Evolutionary conservation across 1,140 invertebrate species (phyloP), one percentile per base, ranked within the genome.

Genomic region (Sitobion miscanthi): DNA sequence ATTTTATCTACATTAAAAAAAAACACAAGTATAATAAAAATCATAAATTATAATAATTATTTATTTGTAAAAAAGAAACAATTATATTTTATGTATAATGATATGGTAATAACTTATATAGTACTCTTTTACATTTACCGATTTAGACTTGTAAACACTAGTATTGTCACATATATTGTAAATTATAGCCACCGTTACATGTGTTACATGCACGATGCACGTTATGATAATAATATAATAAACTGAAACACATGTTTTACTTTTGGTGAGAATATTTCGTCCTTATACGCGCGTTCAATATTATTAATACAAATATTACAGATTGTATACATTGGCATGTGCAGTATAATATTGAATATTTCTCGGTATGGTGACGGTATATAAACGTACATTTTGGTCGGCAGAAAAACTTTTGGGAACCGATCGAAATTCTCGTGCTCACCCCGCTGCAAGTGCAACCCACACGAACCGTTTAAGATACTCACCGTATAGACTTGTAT

Each of bases 221-320:
- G n/a, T 77, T 77, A 6, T 35, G 30, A 77, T 77, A 77, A 54
- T 54, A 54, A 54, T 54, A 54, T 54, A 54, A 77, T 17, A 77
- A 20, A 69, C 62, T 77, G 42, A 86, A 86, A 52, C 87, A 88
- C 87, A 49, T 89, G 87, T 89, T 89, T 23, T 89, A 30, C 35
- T 89, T 88, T 89, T 35, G 49, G 49, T 57, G 87, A 38, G 87
- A 89, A 89, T 25, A 57, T 89, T 89, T 89, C 23, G 25, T 47
- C 47, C 23, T 87, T 47, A 47, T 85, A 85, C 21, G 1, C 8
- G 9, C 83, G 3, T 85, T 85, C 38, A 45, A 30, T 85, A 9
- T 42, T 85, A 30, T 42, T 85, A 45, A 45, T 35, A 38, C 77
- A 82, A 82, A 35, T 4, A 6, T 82, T 8, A 25, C 38, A 45